These are phyloP conservation scores for Eupelmus urozonus DNA, from an alignment of 2,888 invertebrate species.

Conservation along the genomic window DNA sequence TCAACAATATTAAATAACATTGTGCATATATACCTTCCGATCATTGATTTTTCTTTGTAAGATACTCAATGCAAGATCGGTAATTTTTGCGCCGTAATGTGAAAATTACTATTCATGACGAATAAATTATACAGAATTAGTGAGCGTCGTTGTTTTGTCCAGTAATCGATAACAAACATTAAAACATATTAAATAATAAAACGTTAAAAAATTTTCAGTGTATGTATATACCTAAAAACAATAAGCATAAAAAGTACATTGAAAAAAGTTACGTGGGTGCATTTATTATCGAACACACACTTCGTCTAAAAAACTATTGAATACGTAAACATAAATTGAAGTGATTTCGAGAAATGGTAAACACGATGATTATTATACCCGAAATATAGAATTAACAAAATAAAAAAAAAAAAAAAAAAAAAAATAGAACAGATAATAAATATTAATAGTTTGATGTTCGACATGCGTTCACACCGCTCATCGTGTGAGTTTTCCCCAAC, in stretches of 20 bases:
- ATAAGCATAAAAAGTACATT: constrained; percentile 21
- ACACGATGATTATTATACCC: too few species aligned
- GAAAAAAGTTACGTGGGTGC: neutral
- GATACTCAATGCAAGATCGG: constrained; percentile 3
- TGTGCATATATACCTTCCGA: neutral
- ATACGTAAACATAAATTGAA: too few species aligned
- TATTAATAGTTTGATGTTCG: constrained; percentile 35
- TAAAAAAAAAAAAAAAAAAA: constrained; percentile 2
- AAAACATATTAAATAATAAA: neutral
- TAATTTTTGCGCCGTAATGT: constrained; percentile 7
- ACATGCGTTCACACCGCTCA: neutral
- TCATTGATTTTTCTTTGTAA: constrained; percentile 5
- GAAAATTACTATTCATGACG: constrained; percentile 5
- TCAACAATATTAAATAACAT: constrained; percentile 5
- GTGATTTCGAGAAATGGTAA: too few species aligned
- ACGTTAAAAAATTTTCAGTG: constrained; percentile 20
- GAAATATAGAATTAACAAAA: neutral
- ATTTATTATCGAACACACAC: neutral
- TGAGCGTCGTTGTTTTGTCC: constrained; percentile 21
- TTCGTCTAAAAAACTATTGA: too few species aligned
- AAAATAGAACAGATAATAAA: constrained; percentile 29
- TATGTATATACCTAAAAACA: constrained; percentile 21
- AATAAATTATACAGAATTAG: neutral
- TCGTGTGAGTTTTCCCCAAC: constrained; percentile 16
- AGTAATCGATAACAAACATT: constrained; percentile 22